Evolutionary conservation across 2,888 invertebrate genomes (phyloP), one percentile per base, ranked within the genome.

Genomic region (Helleia helle): DNA sequence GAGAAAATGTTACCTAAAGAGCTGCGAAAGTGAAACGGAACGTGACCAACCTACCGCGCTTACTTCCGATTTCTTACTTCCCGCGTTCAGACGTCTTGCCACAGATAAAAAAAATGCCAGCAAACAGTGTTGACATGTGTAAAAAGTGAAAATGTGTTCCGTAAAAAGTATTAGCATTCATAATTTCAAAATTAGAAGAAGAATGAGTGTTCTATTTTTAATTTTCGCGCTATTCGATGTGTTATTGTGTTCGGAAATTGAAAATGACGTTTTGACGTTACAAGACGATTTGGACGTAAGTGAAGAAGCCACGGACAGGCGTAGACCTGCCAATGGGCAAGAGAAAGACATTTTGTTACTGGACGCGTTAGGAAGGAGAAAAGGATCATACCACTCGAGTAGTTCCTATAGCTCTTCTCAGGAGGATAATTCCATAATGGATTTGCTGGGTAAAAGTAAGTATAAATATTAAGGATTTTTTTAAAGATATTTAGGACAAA

Each of bases 401-500:
- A 57, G 63, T 0, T 71, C 40, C 13, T 40, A 77, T 37, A 62
- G 70, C 13, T 60, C 74, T 0, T 67, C 81, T 1, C 87, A 88
- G 41, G 85, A 86, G 46, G 89, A 92, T 55, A 55, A 90, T 56
- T 91, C 92, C 36, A 89, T 94, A 48, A 92, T 94, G 88, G 93
- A 94, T 68, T 90, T 94, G 86, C 81, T 94, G 59, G 93, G 93
- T 47, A 90, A 93, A 89, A 94, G 94, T 94, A 88, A 84, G 90
- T 83, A 63, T 48, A n/a, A n/a, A n/a, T n/a, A n/a, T n/a, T n/a
- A n/a, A n/a, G n/a, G n/a, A n/a, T n/a, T n/a, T n/a, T 36, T 11
- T 25, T 26, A 8, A 24, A 24, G n/a, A n/a, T n/a, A n/a, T n/a
- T n/a, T n/a, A n/a, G n/a, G n/a, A n/a, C n/a, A n/a, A n/a, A n/a